These are phyloP conservation scores for Scartelaos histophorus DNA, from an alignment of 2,113 vertebrate species.

Conservation along the genomic window DNA sequence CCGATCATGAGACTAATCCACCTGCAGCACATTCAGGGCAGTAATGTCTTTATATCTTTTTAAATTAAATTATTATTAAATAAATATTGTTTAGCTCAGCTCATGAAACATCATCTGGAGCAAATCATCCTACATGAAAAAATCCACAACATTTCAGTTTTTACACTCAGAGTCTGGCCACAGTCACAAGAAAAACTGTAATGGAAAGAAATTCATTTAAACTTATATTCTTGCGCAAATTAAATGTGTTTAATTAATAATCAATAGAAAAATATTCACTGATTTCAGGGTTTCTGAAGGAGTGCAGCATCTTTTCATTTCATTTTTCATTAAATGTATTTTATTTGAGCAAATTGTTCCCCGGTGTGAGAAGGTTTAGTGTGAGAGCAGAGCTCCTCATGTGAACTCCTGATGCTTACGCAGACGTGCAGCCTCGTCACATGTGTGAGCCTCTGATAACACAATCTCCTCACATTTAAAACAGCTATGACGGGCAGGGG, in stretches of 20 bases:
- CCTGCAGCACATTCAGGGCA: too few species aligned
- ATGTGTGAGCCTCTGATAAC: slow-evolving; percentile 73
- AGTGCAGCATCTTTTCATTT: background rate
- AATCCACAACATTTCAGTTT: too few species aligned
- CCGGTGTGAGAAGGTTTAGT: background rate
- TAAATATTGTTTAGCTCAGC: too few species aligned
- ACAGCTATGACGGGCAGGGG: background rate
- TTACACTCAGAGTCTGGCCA: background rate
- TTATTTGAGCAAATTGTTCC: too few species aligned
- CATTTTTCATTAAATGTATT: too few species aligned
- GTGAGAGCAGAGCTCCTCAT: background rate
- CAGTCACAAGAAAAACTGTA: background rate
- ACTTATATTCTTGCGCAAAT: background rate
- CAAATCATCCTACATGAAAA: too few species aligned
- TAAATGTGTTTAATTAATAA: background rate
- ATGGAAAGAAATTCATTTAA: background rate
- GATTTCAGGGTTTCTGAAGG: slow-evolving; percentile 6
- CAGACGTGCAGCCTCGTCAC: slow-evolving; percentile 23
- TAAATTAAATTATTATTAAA: too few species aligned
- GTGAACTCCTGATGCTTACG: slow-evolving; percentile 42
- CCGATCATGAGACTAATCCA: too few species aligned
- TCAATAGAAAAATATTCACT: slow-evolving; percentile 18
- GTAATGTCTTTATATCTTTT: too few species aligned
- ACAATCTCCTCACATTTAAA: slow-evolving; percentile 58
- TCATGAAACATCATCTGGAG: too few species aligned